Evolutionary conservation across 2,888 invertebrate species (phyloP).

Genomic region (Standfussiana lucernea): DNA sequence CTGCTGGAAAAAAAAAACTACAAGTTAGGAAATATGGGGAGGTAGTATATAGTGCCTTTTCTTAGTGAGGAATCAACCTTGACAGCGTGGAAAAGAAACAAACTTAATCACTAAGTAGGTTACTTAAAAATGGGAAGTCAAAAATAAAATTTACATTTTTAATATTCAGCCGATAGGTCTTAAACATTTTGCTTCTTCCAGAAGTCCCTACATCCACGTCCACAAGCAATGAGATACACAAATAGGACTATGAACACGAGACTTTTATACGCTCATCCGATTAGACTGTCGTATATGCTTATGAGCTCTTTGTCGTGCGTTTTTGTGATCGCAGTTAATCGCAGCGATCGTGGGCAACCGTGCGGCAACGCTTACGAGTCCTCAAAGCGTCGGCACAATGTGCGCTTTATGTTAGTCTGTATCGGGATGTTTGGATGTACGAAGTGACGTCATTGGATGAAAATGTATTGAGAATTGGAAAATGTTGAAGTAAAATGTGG

Average conservation of each 20-base stretch:
- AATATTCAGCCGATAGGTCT: no score
- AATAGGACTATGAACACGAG: constrained; percentile 73
- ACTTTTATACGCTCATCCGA: constrained; percentile 88
- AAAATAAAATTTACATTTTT: no score
- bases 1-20: background rate
- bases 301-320: constrained; percentile 86
- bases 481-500: background rate
- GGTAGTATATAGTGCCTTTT: background rate
- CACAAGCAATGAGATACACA: constrained; percentile 71
- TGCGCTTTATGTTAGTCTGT: constrained; percentile 68
- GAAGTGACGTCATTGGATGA: constrained; percentile 34
- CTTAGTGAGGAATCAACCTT: background rate
- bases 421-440: constrained; percentile 62
- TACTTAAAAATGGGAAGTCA: no score
- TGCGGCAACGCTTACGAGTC: constrained; percentile 77
- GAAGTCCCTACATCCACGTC: constrained; percentile 51
- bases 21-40: background rate
- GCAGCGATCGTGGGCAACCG: constrained; percentile 80
- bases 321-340: constrained; percentile 83
- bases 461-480: constrained; percentile 37
- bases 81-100: background rate
- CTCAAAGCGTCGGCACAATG: constrained; percentile 75
- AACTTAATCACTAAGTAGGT: background rate
- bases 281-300: constrained; percentile 86
- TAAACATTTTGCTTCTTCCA: background rate